Conservation (phyloP, 2,113 vertebrate genomes). For the Aptenodytes patagonicus region DNA sequence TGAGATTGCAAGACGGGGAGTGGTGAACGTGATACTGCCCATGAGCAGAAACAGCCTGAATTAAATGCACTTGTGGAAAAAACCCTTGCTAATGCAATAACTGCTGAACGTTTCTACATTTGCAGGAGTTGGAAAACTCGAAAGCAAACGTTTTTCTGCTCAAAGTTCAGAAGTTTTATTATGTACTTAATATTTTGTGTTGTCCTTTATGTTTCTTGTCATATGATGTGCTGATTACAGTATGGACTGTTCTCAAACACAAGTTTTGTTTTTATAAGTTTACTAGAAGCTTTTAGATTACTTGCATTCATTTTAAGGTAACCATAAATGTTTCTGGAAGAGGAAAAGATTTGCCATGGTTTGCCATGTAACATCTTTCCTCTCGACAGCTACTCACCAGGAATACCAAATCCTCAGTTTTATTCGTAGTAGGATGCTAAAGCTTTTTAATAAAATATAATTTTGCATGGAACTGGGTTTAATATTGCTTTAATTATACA, state of each 20-base stretch:
- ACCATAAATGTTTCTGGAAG: accelerated
- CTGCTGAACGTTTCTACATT: accelerated
- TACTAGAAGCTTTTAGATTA: neutral
- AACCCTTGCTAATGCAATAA: accelerated
- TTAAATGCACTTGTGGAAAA: accelerated
- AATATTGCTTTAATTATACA: neutral
- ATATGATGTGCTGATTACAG: accelerated
- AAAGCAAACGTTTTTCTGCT: neutral
- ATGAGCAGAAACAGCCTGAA: accelerated
- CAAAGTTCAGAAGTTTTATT: neutral
- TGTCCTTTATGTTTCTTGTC: accelerated
- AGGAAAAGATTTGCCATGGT: neutral
- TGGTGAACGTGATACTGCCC: accelerated
- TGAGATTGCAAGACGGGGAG: neutral
- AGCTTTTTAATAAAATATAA: neutral
- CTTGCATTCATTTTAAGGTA: accelerated
- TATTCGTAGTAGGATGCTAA: neutral
- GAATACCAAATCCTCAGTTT: neutral
- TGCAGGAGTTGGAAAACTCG: neutral
- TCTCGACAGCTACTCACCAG: neutral
- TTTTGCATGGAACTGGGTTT: neutral
- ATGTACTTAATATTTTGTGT: accelerated
- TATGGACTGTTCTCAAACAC: neutral
- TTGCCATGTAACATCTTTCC: accelerated
- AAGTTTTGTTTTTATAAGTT: neutral